Conservation (phyloP, 2,113 vertebrate genomes). For the Ondatra zibethicus region DNA sequence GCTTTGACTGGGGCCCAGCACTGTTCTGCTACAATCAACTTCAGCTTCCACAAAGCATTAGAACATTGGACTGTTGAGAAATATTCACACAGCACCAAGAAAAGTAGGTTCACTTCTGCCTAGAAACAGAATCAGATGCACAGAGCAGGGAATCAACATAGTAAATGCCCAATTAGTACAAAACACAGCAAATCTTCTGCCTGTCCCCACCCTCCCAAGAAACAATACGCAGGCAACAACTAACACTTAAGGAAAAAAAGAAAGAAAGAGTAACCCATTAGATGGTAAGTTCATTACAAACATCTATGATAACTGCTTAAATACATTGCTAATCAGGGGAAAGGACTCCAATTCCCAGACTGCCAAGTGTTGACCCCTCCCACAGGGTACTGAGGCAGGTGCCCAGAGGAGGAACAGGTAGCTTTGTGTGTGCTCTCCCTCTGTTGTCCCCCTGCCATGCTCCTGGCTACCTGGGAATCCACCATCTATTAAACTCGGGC, state of each 20-base stretch:
- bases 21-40: background rate
- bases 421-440: too few species aligned
- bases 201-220: background rate
- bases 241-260: slow-evolving; percentile 4
- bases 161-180: slow-evolving; percentile 36
- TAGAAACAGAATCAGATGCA: slow-evolving; percentile 61
- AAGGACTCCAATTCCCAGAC: background rate
- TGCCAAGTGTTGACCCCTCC: too few species aligned
- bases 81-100: slow-evolving; percentile 26
- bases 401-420: too few species aligned
- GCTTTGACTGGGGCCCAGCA: background rate
- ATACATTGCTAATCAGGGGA: background rate
- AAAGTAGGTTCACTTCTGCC: slow-evolving; percentile 37
- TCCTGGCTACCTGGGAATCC: too few species aligned
- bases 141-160: background rate
- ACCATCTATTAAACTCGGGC: too few species aligned
- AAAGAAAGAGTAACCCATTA: background rate
- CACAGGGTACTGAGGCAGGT: too few species aligned
- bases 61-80: background rate
- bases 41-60: background rate
- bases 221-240: background rate
- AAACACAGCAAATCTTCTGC: slow-evolving; percentile 35
- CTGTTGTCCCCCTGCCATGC: too few species aligned
- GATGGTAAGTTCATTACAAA: background rate
- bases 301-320: background rate